Conservation (phyloP, 2,888 invertebrate species). For the Resseliella maxima region DNA sequence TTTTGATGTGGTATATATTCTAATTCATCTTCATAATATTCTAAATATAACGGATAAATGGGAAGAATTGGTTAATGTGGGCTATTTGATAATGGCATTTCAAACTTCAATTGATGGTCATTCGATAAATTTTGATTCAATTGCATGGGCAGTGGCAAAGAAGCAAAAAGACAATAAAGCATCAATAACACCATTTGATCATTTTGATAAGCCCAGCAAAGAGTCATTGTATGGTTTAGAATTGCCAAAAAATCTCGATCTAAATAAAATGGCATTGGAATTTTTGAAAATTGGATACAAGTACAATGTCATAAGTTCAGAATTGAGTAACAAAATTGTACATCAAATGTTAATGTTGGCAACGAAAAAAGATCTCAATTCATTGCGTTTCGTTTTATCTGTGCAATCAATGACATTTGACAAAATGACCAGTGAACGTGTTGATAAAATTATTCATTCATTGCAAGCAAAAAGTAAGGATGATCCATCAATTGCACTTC, state of each 20-base stretch:
- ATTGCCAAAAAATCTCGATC: neutral
- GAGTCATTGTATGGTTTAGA: neutral
- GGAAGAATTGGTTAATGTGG: neutral
- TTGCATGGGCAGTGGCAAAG: neutral
- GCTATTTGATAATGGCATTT: neutral
- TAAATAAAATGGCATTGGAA: neutral
- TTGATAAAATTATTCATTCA: neutral
- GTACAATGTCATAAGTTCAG: neutral
- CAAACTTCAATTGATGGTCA: neutral
- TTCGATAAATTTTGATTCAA: neutral
- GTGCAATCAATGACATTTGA: slow-evolving; percentile 3
- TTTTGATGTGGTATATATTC: neutral
- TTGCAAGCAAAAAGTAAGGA: neutral
- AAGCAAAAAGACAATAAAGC: neutral
- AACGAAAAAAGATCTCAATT: neutral
- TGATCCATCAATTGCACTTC: neutral
- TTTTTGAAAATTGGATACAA: neutral
- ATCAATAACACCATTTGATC: neutral
- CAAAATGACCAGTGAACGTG: neutral
- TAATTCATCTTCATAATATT: neutral
- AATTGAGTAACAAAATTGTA: neutral
- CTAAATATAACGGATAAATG: neutral
- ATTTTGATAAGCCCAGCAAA: neutral
- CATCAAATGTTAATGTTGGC: neutral
- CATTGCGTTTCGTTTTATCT: neutral